Conservation (phyloP, 2,113 vertebrate species). For the Morone saxatilis region DNA sequence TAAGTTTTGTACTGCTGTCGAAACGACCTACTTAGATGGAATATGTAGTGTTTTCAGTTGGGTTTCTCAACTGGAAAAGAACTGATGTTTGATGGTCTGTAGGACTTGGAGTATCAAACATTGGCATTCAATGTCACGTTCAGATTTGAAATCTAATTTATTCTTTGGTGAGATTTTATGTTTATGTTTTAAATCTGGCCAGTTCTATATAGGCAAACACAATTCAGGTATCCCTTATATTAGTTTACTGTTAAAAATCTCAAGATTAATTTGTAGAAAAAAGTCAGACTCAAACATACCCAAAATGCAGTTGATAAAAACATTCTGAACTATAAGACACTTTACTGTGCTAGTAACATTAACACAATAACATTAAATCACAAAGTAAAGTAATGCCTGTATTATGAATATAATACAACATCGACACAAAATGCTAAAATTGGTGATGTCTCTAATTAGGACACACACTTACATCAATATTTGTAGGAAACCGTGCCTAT, state of each 20-base stretch:
- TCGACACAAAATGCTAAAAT: no score
- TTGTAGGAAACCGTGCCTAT: no score
- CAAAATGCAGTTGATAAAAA: not conserved
- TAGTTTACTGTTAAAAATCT: no score
- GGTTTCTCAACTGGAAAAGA: not conserved
- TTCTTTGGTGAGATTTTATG: not conserved
- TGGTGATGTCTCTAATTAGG: no score
- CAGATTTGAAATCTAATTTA: not conserved
- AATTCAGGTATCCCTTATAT: not conserved
- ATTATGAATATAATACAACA: no score
- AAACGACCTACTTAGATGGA: conserved; percentile 8
- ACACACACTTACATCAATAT: no score
- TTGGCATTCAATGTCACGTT: not conserved
- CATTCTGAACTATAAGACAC: no score
- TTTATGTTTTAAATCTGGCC: not conserved
- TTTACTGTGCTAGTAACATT: no score
- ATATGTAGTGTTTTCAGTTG: conserved; percentile 1
- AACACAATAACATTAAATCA: no score
- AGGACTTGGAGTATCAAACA: not conserved
- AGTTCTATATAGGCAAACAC: not conserved
- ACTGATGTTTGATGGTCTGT: not conserved
- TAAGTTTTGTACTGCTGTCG: not conserved
- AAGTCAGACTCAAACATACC: not conserved
- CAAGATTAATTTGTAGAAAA: no score
- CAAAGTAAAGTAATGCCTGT: no score